phyloP scores from a whole-genome alignment of 2,113 vertebrate species.

The Phaethornis superciliosus region DNA sequence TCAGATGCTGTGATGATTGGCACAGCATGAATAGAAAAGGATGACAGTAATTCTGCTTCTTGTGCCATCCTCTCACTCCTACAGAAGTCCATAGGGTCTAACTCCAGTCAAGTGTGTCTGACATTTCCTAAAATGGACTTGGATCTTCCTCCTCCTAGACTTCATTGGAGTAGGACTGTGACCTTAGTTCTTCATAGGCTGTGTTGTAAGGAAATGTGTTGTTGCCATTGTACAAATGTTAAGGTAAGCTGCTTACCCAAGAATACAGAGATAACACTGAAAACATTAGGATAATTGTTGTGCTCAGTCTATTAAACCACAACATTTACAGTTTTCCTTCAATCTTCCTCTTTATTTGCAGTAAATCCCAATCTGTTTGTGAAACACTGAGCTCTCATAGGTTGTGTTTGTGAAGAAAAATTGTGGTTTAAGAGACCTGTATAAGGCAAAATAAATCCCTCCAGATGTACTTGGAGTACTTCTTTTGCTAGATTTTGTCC shows the following conservation, averaged over 20 bases:
- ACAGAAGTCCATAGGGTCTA: not conserved
- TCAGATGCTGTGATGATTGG: conserved; percentile 21
- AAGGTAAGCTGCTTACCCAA: not conserved
- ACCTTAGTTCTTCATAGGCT: not conserved
- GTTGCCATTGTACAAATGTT: not conserved
- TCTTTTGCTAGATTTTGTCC: not conserved
- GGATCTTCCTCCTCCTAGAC: not conserved
- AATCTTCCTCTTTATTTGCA: not conserved
- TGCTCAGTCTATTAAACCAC: not conserved
- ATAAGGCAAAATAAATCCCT: not conserved
- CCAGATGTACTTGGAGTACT: not conserved
- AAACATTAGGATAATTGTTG: not conserved
- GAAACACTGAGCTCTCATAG: not conserved
- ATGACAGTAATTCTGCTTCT: conserved; percentile 5
- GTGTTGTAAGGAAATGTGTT: not conserved
- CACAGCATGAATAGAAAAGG: not conserved
- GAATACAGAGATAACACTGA: not conserved
- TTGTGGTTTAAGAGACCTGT: not conserved
- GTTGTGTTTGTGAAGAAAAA: not conserved
- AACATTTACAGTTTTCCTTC: not conserved
- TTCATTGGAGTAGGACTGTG: not conserved
- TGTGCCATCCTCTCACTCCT: not conserved
- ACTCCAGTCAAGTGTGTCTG: not conserved
- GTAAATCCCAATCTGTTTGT: not conserved
- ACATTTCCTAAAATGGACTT: not conserved